A percentile compares a stretch with the other conserved stretches of the same genome.
phyloP scores from a whole-genome alignment of 64 coral and sea anemone genomes.

The Pocillopora damicornis region DNA sequence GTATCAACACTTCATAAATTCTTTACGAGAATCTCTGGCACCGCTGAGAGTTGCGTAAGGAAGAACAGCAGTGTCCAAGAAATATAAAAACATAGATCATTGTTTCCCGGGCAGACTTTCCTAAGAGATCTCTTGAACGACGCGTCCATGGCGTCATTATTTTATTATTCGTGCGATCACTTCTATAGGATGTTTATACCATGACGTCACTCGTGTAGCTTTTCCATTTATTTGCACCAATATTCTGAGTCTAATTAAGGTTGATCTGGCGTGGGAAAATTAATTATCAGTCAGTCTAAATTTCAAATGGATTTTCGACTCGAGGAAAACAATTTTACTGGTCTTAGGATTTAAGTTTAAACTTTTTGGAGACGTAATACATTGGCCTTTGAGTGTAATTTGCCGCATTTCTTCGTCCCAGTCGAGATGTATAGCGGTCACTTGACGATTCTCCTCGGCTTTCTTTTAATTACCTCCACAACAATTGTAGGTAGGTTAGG shows the following conservation, averaged over 20 bases:
- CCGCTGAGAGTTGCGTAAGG: background rate
- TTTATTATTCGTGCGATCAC: background rate
- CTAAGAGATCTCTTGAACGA: background rate
- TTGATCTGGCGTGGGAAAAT: background rate
- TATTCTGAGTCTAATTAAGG: background rate
- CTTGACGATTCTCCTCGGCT: background rate
- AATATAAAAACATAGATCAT: background rate
- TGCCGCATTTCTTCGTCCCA: background rate
- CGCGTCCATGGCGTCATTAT: background rate
- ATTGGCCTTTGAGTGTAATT: too few relatives aligned
- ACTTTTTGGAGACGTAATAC: background rate
- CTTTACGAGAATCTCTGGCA: background rate
- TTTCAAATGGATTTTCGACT: background rate
- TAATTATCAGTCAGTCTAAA: background rate
- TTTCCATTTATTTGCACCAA: conserved; percentile 14
- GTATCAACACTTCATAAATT: background rate
- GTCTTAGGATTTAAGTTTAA: background rate
- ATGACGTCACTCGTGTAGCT: conserved; percentile 15
- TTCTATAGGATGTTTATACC: background rate
- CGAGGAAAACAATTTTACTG: background rate
- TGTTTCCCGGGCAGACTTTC: background rate
- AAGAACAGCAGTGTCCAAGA: background rate
- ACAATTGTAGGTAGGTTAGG: background rate
- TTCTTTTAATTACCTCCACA: conserved; percentile 19
- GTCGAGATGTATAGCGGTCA: background rate